phyloP scores from a whole-genome alignment of 2,113 vertebrate species.

The Pelobates fuscus region DNA sequence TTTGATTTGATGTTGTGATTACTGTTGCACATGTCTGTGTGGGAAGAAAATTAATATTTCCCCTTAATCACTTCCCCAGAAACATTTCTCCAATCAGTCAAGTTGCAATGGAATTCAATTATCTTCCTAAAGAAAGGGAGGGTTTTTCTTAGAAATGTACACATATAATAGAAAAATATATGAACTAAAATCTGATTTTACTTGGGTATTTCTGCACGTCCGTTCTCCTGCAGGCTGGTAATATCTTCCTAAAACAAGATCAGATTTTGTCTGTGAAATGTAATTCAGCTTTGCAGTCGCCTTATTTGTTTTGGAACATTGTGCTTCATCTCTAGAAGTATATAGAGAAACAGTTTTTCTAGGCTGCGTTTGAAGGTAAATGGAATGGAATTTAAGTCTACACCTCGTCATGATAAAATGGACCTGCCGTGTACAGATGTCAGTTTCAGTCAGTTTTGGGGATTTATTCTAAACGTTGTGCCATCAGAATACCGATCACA shows the following conservation, averaged over 20 bases:
- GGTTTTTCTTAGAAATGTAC: not conserved
- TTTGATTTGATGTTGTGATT: conserved; percentile 38
- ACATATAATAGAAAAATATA: no score
- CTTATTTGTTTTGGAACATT: not conserved
- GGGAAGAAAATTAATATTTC: conserved; percentile 41
- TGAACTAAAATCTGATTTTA: no score
- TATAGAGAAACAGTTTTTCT: not conserved
- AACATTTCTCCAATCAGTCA: conserved; percentile 35
- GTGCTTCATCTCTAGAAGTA: not conserved
- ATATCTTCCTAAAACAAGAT: not conserved
- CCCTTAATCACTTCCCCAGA: conserved; percentile 37
- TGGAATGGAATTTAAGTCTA: no score
- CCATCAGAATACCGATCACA: no score
- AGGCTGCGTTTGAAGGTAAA: no score
- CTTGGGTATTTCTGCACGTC: not conserved
- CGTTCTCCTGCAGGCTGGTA: not conserved
- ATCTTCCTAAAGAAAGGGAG: not conserved
- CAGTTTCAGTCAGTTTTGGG: no score
- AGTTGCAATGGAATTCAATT: conserved; percentile 29
- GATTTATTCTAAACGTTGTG: no score
- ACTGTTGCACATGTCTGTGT: conserved; percentile 13
- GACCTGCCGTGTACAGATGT: no score
- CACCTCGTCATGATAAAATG: no score
- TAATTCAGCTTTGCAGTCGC: not conserved
- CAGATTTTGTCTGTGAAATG: not conserved